Evolutionary conservation across 2,888 invertebrate genomes (phyloP), one percentile per base, ranked within the genome.

Genomic region (Lamellibrachia satsuma): DNA sequence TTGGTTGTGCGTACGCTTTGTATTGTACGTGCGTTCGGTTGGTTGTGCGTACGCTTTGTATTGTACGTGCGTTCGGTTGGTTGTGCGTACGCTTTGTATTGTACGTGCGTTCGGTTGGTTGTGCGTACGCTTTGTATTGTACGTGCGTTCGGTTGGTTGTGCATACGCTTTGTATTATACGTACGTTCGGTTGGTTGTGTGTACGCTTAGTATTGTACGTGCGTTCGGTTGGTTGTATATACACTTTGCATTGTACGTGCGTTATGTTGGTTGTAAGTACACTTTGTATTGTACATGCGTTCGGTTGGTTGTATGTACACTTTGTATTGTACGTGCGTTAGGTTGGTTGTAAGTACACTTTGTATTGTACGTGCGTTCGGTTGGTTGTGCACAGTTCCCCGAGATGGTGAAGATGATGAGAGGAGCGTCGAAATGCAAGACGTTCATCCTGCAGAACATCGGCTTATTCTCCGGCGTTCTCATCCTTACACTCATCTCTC

Each of bases 401-500:
- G 92, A 92, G 55, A 15, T 92, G 92, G 15, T 92, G n/a, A 51
- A 7, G 9, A 52, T 92, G 92, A n/a, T 52, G n/a, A n/a, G 15
- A 3, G 27, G 39, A 51, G 92, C 92, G 27, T 27, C 55, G 55
- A 27, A 52, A 11, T 52, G 51, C 9, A n/a, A 52, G 11, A 90
- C 52, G 11, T 93, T 93, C 92, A 4, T 93, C 27, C 57, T 92
- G 9, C 93, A 93, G 90, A 93, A 92, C 90, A 52, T 92, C 52
- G 93, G 93, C 90, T 52, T 93, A 15, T 51, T 92, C 55, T 11
- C 90, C 9, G 93, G 93, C 55, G 60, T 93, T n/a, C 8, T 11
- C n/a, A 52, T 92, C 57, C 39, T 93, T 52, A 52, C 91, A 3
- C 27, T 93, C n/a, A 93, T 93, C 52, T 90, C 92, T 11, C 27